Evolutionary conservation across 2,888 invertebrate genomes (phyloP).

Genomic region (Busseola fusca): DNA sequence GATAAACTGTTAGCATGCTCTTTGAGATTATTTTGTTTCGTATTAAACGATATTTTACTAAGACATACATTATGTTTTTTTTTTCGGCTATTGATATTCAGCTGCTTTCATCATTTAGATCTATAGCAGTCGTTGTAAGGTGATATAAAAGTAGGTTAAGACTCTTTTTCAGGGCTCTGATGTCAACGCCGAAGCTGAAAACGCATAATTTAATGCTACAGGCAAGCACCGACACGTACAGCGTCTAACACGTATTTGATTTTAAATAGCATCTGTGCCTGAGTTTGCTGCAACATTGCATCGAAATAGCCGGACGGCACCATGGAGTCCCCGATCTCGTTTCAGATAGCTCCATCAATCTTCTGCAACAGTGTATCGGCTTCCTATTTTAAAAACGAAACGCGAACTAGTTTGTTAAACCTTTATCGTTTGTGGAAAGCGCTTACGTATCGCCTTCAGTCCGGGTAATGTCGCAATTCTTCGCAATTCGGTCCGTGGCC

Average conservation of each 20-base stretch:
- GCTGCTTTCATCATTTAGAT: not conserved
- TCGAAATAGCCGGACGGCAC: slow-evolving; percentile 65
- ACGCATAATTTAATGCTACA: slow-evolving; percentile 53
- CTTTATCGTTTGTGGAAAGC: slow-evolving; percentile 67
- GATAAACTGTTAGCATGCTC: slow-evolving; percentile 32
- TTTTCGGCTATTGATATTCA: not conserved
- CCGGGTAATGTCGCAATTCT: slow-evolving; percentile 57
- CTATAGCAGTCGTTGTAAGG: no score
- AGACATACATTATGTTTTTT: not conserved
- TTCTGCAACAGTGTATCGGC: slow-evolving; percentile 81
- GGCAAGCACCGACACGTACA: slow-evolving; percentile 40
- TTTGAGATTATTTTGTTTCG: slow-evolving; percentile 1
- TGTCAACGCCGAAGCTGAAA: slow-evolving; percentile 17
- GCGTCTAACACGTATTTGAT: slow-evolving; percentile 69
- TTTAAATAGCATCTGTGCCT: slow-evolving; percentile 72
- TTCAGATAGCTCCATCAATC: slow-evolving; percentile 86
- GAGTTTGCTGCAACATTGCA: slow-evolving; percentile 70
- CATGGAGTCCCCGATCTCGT: slow-evolving; percentile 81
- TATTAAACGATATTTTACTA: not conserved
- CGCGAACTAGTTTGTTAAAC: slow-evolving; percentile 68
- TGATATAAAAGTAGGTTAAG: not conserved
- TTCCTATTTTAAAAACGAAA: slow-evolving; percentile 73
- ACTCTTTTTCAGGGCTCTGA: not conserved
- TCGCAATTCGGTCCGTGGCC: slow-evolving; percentile 58
- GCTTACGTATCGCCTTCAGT: slow-evolving; percentile 62